These are phyloP conservation scores for Poeciliopsis prolifica DNA, from an alignment of 2,113 vertebrate genomes.

Conservation along the genomic window DNA sequence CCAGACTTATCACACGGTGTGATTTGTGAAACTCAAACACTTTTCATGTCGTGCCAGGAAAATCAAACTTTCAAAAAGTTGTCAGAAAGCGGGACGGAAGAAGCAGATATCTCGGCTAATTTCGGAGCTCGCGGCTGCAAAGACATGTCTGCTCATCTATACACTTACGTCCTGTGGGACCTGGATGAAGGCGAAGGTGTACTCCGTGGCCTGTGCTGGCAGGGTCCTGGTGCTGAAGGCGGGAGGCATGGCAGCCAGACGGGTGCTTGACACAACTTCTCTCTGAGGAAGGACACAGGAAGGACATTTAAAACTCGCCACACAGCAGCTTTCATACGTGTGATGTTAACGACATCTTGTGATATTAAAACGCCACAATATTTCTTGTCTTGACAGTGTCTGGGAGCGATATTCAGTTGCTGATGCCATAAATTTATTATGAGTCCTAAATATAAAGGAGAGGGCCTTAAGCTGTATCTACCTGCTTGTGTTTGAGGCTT, in stretches of 20 bases:
- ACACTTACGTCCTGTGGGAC: conserved; percentile 91
- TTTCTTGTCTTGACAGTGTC: background rate
- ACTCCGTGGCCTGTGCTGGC: conserved; percentile 90
- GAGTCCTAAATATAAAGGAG: background rate
- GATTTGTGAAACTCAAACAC: conserved; percentile 45
- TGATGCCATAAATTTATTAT: background rate
- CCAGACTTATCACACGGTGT: conserved; percentile 34
- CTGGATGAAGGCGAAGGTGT: conserved; percentile 90
- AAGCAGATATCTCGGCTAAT: conserved; percentile 39
- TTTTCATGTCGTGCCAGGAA: conserved; percentile 42
- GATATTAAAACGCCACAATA: background rate
- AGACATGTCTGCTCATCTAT: conserved; percentile 20
- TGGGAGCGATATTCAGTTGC: background rate
- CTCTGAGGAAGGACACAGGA: conserved; percentile 75
- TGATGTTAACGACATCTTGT: background rate
- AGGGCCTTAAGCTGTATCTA: background rate
- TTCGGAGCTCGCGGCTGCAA: conserved; percentile 28
- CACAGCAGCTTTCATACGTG: background rate
- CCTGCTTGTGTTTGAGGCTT: background rate
- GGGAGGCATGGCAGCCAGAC: conserved; percentile 86
- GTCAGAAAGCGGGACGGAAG: conserved; percentile 38
- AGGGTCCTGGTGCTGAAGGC: conserved; percentile 88
- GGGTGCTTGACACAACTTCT: conserved; percentile 86
- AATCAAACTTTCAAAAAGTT: conserved; percentile 51
- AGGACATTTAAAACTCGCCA: conserved; percentile 22